Base-by-base conservation (phyloP, 2,888 invertebrate genomes). In the Stegophylla sp. region DNA sequence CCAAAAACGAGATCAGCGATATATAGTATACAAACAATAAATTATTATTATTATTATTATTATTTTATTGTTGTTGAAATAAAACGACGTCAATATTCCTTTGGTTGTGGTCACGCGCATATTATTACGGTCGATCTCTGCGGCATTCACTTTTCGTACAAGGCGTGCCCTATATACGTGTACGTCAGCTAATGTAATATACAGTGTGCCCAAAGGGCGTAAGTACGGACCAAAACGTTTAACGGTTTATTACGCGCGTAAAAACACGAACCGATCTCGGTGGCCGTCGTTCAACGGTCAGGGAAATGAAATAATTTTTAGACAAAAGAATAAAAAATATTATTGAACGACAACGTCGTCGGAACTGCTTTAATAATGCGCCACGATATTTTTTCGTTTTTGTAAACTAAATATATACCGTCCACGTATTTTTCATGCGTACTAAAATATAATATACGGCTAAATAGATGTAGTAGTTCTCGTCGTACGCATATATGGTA, bases 341-440 rank as follows among this genome's bases (percentile, higher is more conserved):
- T 20, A 23, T 23, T 20, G 7, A 53, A 53, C 20, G 10, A 56
- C 53, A 20, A 53, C 56, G 56, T 56, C 56, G 20, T 56, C 3
- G 56, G 1, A n/a, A n/a, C n/a, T 20, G 20, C 23, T 56, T 23
- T 56, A 56, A 56, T 56, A 20, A 56, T 56, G 56, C 23, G 20
- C 15, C 12, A 20, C 15, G n/a, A 1, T 53, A 23, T 12, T 56
- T 56, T 23, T 56, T 56, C 23, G 2, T 56, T 56, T 56, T 23
- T 56, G 23, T 56, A 56, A 23, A 56, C 56, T 56, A 56, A 56
- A 56, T 34, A 34, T 34, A 34, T 56, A 56, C 23, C 56, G 34
- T 34, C 34, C 34, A 34, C 34, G 34, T 34, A 34, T 56, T 20
- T 23, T 53, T 56, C 20, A 10, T 56, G 12, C 23, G 2, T 56